These are phyloP conservation scores for Argyra leucocephala DNA, from an alignment of 2,888 invertebrate species.

Conservation along the genomic window DNA sequence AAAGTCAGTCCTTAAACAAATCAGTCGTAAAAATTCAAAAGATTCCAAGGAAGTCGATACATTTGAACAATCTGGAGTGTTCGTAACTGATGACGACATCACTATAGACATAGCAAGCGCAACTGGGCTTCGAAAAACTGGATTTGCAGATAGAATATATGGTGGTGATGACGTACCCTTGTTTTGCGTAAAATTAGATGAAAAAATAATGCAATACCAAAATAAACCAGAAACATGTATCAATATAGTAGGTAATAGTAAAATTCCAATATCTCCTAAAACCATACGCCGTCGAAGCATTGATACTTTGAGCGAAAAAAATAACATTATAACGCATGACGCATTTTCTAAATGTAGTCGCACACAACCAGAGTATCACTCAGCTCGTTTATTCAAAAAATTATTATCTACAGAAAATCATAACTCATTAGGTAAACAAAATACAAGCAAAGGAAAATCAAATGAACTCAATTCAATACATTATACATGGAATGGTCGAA, in stretches of 20 bases:
- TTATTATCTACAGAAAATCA: not conserved
- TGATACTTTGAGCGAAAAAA: slow-evolving; percentile 35
- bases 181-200: not conserved
- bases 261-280: slow-evolving; percentile 42
- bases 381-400: slow-evolving; percentile 42
- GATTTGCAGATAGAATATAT: slow-evolving; percentile 55
- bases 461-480: too few relatives aligned
- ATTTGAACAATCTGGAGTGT: slow-evolving; percentile 41
- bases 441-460: not conserved
- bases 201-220: slow-evolving; percentile 13
- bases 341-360: slow-evolving; percentile 35
- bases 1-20: slow-evolving; percentile 16
- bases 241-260: slow-evolving; percentile 30
- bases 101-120: slow-evolving; percentile 57
- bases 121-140: slow-evolving; percentile 62
- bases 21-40: not conserved
- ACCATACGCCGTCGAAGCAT: slow-evolving; percentile 38
- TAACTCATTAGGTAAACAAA: not conserved
- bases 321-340: slow-evolving; percentile 33
- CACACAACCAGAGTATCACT: slow-evolving; percentile 40
- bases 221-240: slow-evolving; percentile 12
- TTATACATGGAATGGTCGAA: slow-evolving; percentile 65
- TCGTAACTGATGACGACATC: slow-evolving; percentile 41
- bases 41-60: slow-evolving; percentile 25
- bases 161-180: slow-evolving; percentile 45